Base-by-base conservation (phyloP, 2,888 invertebrate genomes). In the Fragum sueziense region DNA sequence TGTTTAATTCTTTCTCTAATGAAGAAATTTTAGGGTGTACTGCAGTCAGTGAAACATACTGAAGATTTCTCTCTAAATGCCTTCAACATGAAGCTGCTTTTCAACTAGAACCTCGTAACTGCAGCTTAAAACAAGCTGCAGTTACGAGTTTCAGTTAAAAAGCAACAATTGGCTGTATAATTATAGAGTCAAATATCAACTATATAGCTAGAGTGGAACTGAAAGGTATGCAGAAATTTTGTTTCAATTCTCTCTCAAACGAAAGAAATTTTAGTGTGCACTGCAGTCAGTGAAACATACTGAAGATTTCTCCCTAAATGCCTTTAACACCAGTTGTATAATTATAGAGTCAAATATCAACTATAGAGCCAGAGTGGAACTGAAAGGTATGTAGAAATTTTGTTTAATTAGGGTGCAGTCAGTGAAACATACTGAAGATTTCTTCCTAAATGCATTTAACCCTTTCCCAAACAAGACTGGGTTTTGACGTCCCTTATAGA, bases 311-410 rank as follows among this genome's bases (percentile, higher is more conserved):
- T 72, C 88, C 0, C 76, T 93, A 65, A 71, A 78, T n/a, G 90
- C 92, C 0, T 93, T 93, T 79, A 90, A 91, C 71, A 74, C 84
- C 25, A 93, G 91, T 22, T 91, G 92, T 74, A 80, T 92, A 29
- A 91, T 92, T 1, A 87, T 93, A 4, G 80, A 88, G 0, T 90
- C 93, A 1, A 73, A 84, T 9, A 73, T 86, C 27, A 75, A 80
- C 0, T 93, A 92, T 79, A 82, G 72, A 7, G 90, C 92, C 69
- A 74, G 82, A 9, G 85, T 92, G 34, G 83, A 82, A 20, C 83
- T 90, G 6, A 89, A 86, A 81, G 85, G 92, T 91, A 72, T 7
- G 31, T 22, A n/a, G n/a, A n/a, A n/a, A n/a, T n/a, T n/a, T n/a
- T n/a, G n/a, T n/a, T n/a, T n/a, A n/a, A n/a, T n/a, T n/a, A n/a